Base-by-base conservation (phyloP, 2,888 invertebrate species). In the Abscondita cerata region DNA sequence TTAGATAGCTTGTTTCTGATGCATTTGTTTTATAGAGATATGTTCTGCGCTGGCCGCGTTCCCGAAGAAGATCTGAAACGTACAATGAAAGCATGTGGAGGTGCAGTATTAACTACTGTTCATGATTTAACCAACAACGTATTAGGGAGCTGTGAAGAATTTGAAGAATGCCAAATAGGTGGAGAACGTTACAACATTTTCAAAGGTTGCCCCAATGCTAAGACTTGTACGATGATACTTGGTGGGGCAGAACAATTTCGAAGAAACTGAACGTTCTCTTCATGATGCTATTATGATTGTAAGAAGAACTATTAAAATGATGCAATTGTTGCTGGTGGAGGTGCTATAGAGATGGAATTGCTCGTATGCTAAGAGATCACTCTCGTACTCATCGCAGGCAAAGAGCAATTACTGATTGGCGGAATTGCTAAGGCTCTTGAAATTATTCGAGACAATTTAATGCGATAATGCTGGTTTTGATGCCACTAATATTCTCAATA, bases 251-350 rank as follows among this genome's bases (percentile, higher is more conserved):
- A 98, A 71, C 99, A 99, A 84, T 99, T 99, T 82, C 86, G 99
- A 99, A 80, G 99, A 99, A 83, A 98, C 98, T 0, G 98, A 99
- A 82, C 87, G 99, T 47, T 98, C 98, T 0, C 86, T 99, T 18
- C 99, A 99, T 78, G 99, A 99, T 80, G 98, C 99, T 66, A 98
- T 99, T 76, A 99, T 99, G 99, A 98, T 99, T 76, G 99, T 99
- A 1, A 85, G 98, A 1, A 85, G 99, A 64, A 96, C 98, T 66
- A 94, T 98, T 79, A 98, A 81, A 98, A 98, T 79, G 98, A 99
- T 80, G 89, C 96, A 0, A 92, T 98, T 34, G 98, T 99, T 13
- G 98, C 98, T 34, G 98, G 96, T 88, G 77, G 73, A 5, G 73
- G 98, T 16, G 99, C 99, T 0, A 97, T 99, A 71, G 99, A 99